Percentiles rank a stretch among this genome's conserved stretches.
phyloP scores from a whole-genome alignment of 2,888 invertebrate genomes.

The Watsonalla binaria region DNA sequence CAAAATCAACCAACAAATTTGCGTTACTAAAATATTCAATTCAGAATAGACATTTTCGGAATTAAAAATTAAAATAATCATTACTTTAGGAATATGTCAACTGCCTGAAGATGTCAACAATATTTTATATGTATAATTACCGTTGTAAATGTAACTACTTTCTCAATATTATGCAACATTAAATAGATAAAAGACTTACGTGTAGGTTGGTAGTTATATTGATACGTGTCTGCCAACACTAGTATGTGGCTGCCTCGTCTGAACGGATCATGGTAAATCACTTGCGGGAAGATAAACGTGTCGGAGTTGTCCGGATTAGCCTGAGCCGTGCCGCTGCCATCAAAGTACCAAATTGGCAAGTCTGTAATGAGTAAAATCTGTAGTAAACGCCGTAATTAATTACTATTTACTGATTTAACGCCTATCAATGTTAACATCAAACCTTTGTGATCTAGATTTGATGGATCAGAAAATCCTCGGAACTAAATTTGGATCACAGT shows the following conservation, averaged over 20 bases:
- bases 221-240: slow-evolving; percentile 87
- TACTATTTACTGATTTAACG: neutral
- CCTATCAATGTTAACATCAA: neutral
- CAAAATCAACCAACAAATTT: too few relatives aligned
- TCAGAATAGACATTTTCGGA: too few relatives aligned
- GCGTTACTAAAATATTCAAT: too few relatives aligned
- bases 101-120: too few relatives aligned
- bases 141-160: neutral
- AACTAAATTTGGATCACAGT: too few relatives aligned
- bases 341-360: slow-evolving; percentile 86
- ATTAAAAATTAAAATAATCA: too few relatives aligned
- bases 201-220: slow-evolving; percentile 77
- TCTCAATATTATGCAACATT: neutral
- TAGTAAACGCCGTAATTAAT: slow-evolving; percentile 11
- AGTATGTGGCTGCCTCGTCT: slow-evolving; percentile 85
- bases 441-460: neutral
- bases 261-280: slow-evolving; percentile 90
- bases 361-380: slow-evolving; percentile 54
- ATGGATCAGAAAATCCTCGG: too few relatives aligned
- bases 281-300: slow-evolving; percentile 85
- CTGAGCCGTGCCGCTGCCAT: slow-evolving; percentile 86
- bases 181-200: slow-evolving; percentile 26
- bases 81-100: too few relatives aligned
- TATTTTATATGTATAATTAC: too few relatives aligned
- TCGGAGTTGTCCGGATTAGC: slow-evolving; percentile 83